phyloP scores from a whole-genome alignment of 1,140 invertebrate genomes.

The Conopomorpha cramerella region DNA sequence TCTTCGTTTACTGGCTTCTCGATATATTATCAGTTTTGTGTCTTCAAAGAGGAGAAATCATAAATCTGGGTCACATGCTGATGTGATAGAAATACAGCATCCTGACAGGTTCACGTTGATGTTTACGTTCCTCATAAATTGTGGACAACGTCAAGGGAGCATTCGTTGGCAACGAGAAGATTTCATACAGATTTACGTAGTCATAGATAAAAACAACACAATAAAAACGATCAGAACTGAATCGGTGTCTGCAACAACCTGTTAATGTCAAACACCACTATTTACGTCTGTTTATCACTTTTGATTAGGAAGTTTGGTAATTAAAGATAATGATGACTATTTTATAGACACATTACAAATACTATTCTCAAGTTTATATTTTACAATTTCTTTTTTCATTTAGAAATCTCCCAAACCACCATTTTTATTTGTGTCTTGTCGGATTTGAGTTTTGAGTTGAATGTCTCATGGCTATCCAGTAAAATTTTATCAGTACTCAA shows the following conservation, averaged over 20 bases:
- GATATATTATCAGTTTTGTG: background rate
- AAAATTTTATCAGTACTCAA: no score
- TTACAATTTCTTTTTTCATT: background rate
- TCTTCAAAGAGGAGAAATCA: slow-evolving; percentile 53
- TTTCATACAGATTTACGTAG: slow-evolving; percentile 6
- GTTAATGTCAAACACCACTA: slow-evolving; percentile 50
- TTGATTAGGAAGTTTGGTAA: no score
- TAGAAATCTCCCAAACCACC: slow-evolving; percentile 42
- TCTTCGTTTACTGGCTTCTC: background rate
- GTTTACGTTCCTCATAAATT: background rate
- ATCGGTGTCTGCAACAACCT: slow-evolving; percentile 57
- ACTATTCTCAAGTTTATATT: background rate
- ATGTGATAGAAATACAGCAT: slow-evolving; percentile 34
- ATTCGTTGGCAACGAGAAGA: slow-evolving; percentile 1
- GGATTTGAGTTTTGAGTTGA: slow-evolving; percentile 50
- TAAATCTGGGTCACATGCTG: slow-evolving; percentile 67
- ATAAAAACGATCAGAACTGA: slow-evolving; percentile 32
- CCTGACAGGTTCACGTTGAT: slow-evolving; percentile 2
- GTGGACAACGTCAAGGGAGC: background rate
- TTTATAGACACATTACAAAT: background rate
- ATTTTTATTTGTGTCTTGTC: slow-evolving; percentile 53
- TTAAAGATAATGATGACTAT: background rate
- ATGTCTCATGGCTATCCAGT: no score
- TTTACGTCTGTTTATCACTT: no score
- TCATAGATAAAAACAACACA: slow-evolving; percentile 25